These are phyloP conservation scores for Acanthosepion pharaonis DNA, from an alignment of 2,888 invertebrate species.

Conservation along the genomic window DNA sequence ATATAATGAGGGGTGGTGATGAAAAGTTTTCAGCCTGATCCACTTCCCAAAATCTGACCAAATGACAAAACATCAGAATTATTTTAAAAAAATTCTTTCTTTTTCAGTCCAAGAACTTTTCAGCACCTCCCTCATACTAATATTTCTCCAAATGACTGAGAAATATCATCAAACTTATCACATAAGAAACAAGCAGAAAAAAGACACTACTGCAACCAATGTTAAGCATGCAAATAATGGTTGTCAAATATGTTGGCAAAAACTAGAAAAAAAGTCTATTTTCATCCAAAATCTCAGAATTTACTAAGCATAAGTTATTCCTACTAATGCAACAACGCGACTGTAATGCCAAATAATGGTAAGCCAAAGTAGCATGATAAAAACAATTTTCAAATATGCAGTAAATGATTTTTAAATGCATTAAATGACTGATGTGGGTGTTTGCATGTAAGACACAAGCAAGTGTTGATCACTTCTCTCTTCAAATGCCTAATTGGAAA, in stretches of 20 bases:
- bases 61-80: too few relatives aligned
- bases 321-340: conserved; percentile 10
- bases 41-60: too few relatives aligned
- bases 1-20: too few relatives aligned
- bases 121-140: background rate
- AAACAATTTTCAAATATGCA: conserved; percentile 22
- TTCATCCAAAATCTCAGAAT: conserved; percentile 33
- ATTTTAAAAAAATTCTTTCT: too few relatives aligned
- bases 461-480: conserved; percentile 22
- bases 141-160: conserved; percentile 9
- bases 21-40: too few relatives aligned
- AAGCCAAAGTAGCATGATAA: conserved; percentile 33
- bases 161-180: background rate
- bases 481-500: background rate
- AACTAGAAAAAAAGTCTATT: background rate
- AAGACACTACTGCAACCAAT: conserved; percentile 33
- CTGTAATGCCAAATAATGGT: conserved; percentile 11
- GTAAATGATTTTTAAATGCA: conserved; percentile 33
- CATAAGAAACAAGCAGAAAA: conserved; percentile 33
- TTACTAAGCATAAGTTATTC: conserved; percentile 33
- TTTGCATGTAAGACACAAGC: conserved; percentile 23
- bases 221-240: conserved; percentile 21
- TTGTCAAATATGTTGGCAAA: background rate
- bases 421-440: conserved; percentile 22
- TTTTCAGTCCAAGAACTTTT: too few relatives aligned